Evolutionary conservation across 2,797 vertebrate species (phyloP).

Genomic region (Eulemur albifrons): DNA sequence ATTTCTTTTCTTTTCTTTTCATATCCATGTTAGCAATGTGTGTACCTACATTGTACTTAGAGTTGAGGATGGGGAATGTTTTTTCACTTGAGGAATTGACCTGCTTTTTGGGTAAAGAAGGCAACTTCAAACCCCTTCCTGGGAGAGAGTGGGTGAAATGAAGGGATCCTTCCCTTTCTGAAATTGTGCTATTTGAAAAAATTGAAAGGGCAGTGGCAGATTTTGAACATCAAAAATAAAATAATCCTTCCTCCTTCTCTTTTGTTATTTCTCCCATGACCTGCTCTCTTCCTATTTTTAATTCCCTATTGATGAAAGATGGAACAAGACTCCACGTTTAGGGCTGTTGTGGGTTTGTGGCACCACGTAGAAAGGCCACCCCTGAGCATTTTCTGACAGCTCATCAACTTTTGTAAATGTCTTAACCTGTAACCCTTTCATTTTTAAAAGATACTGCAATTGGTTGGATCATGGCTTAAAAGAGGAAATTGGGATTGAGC

Average conservation of each 20-base stretch:
- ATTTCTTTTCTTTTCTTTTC: conserved; percentile 26
- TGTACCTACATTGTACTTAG: background rate
- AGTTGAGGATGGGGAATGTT: background rate
- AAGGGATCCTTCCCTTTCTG: conserved; percentile 34
- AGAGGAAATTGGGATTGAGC: conserved; percentile 52
- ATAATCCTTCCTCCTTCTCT: conserved; percentile 33
- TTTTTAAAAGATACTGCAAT: conserved; percentile 59
- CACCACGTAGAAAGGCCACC: background rate
- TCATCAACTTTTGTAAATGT: conserved; percentile 56
- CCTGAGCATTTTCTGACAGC: conserved; percentile 55
- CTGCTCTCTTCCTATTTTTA: conserved; percentile 35
- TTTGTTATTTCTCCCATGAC: conserved; percentile 34
- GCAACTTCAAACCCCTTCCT: conserved; percentile 28
- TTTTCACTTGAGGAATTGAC: background rate
- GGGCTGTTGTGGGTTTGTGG: conserved; percentile 24
- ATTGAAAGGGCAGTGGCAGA: conserved; percentile 25
- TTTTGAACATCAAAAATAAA: conserved; percentile 63
- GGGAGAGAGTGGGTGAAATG: background rate
- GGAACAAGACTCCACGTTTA: conserved; percentile 12
- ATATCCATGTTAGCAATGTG: background rate
- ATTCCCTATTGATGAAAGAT: conserved; percentile 28
- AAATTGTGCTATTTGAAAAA: conserved; percentile 47
- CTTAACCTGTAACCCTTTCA: conserved; percentile 56
- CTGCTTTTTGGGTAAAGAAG: conserved; percentile 52
- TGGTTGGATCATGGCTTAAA: conserved; percentile 55